phyloP scores from a whole-genome alignment of 2,113 vertebrate species.

The Odontophorus gujanensis region DNA sequence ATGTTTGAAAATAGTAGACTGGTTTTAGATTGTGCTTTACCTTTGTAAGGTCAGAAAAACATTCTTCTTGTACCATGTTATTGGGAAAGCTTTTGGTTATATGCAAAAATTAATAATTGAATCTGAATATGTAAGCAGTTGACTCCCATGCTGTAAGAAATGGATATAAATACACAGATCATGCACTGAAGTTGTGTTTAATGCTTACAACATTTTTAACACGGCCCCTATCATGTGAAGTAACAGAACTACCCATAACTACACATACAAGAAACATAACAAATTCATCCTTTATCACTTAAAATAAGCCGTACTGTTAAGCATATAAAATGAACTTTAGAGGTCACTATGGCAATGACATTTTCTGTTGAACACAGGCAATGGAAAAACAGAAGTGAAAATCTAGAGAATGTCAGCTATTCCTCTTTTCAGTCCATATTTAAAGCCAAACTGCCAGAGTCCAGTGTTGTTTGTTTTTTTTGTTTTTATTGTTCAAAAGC shows the following conservation, averaged over 20 bases:
- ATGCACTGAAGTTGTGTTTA: background rate
- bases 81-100: background rate
- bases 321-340: background rate
- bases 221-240: background rate
- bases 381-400: background rate
- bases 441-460: background rate
- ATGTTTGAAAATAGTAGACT: background rate
- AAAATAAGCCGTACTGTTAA: background rate
- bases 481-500: background rate
- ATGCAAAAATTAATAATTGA: background rate
- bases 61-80: background rate
- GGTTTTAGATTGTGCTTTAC: background rate
- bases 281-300: background rate
- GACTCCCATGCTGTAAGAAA: background rate
- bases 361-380: background rate
- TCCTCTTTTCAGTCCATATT: background rate
- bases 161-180: background rate
- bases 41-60: background rate
- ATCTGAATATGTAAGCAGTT: rapidly evolving
- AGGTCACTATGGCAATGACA: background rate
- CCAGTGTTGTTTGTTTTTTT: too few species aligned
- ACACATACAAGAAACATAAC: background rate
- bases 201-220: background rate
- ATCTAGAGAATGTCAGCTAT: background rate
- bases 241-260: background rate